phyloP scores from a whole-genome alignment of 2,797 vertebrate genomes.

The Morus bassanus region DNA sequence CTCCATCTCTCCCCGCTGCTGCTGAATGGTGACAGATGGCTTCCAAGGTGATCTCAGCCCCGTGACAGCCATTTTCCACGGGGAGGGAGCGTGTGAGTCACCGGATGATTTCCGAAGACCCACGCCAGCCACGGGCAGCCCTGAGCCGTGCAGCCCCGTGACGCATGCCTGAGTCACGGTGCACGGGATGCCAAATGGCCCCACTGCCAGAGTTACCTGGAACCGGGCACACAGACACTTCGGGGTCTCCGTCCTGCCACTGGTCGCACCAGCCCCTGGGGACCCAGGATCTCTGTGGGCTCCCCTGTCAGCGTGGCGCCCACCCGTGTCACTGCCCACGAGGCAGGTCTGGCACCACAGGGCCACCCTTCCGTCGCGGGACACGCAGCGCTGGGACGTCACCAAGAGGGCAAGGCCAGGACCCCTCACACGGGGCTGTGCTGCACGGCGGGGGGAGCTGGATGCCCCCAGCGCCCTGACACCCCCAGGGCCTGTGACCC shows the following conservation, averaged over 20 bases:
- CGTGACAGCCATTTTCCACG: rapidly evolving
- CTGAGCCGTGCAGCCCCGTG: background rate
- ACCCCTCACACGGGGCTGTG: rapidly evolving
- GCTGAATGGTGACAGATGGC: rapidly evolving
- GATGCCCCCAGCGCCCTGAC: background rate
- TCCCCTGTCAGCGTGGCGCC: rapidly evolving
- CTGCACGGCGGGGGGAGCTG: rapidly evolving
- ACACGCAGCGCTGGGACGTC: rapidly evolving
- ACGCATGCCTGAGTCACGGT: background rate
- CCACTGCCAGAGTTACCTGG: rapidly evolving
- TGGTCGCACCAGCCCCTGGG: background rate
- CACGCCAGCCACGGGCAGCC: background rate
- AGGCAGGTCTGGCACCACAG: background rate
- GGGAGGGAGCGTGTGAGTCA: background rate
- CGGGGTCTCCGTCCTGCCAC: background rate
- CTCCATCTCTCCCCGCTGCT: background rate
- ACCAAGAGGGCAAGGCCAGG: background rate
- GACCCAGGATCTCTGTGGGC: rapidly evolving
- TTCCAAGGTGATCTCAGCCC: background rate
- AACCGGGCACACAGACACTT: rapidly evolving
- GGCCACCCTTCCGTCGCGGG: rapidly evolving
- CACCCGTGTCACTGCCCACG: rapidly evolving
- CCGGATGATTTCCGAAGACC: rapidly evolving
- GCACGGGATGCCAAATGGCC: background rate
- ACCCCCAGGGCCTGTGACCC: background rate